Base-by-base conservation (phyloP, 2,888 invertebrate genomes). In the Volucella bombylans region DNA sequence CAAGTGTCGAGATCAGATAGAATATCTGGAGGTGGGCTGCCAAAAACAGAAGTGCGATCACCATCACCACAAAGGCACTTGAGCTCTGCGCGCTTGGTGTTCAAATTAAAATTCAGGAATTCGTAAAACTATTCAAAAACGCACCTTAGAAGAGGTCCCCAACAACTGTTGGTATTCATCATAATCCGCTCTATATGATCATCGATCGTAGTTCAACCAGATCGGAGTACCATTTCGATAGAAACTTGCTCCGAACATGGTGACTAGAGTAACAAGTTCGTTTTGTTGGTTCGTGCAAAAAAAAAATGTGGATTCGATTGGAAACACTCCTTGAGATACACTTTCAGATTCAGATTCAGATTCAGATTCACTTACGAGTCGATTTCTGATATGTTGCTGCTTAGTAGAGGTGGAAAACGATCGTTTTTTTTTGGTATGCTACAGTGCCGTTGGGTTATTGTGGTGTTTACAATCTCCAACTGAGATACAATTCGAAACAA, bases 1-100 rank as follows among this genome's bases (percentile, higher is more conserved):
- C 31, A 31, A 31, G 31, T 31, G 6, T 1, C 1, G 6, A 31
- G 6, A 31, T 31, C 31, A 6, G 31, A 31, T 3, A 31, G 31
- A 31, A 31, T 6, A 31, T 31, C 6, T 31, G 6, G 31, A 31
- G 4, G 31, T 31, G 31, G 31, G 41, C 15, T 50, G 14, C 59
- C 61, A 50, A 50, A 72, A 62, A 54, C 62, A 62, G 73, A 73
- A 73, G 73, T 73, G 62, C 45, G 62, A 73, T 72, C 47, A 64
- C 18, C 55, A 55, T 55, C 55, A 38, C 38, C 14, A n/a, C 15
- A 55, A n/a, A 39, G 62, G 38, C 62, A 54, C 72, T 72, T 52
- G n/a, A 62, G 9, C 6, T 31, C 38, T 18, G 50, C 65, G 50
- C 31, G 43, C 54, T 31, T 54, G 54, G 45, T 76, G 59, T 61